Conservation (phyloP, 1,140 invertebrate genomes). For the Meloidogyne hapla region DNA sequence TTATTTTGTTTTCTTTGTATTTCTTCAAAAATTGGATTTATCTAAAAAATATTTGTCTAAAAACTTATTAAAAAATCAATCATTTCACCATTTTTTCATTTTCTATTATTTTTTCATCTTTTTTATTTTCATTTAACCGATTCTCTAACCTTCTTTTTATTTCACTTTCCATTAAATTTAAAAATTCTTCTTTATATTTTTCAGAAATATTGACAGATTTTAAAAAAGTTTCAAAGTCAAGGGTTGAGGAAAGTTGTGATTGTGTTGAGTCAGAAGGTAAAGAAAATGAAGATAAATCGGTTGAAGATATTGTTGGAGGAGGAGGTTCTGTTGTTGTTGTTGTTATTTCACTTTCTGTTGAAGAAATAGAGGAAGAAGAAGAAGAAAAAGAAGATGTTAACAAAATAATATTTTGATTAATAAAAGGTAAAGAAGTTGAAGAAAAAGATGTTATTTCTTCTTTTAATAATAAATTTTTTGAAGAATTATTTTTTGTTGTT, state of each 20-base stretch:
- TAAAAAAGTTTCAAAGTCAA: background rate
- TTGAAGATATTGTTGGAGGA: too few relatives aligned
- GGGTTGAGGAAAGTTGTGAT: background rate
- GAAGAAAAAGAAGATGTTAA: background rate
- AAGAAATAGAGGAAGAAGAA: background rate
- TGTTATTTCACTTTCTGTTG: background rate
- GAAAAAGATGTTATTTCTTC: background rate
- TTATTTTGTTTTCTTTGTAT: background rate
- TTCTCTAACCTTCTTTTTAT: background rate
- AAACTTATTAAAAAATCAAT: too few relatives aligned
- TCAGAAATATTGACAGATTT: background rate
- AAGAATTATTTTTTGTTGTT: slow-evolving; percentile 6
- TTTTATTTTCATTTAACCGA: background rate
- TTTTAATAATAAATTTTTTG: background rate
- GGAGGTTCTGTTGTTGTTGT: too few relatives aligned
- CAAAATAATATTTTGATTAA: background rate
- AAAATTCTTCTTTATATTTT: slow-evolving; percentile 2
- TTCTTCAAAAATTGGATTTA: background rate
- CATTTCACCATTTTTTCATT: too few relatives aligned
- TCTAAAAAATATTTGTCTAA: background rate
- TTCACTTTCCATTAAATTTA: background rate
- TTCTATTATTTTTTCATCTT: background rate
- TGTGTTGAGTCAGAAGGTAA: too few relatives aligned
- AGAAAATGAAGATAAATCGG: too few relatives aligned
- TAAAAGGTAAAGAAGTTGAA: too few relatives aligned